phyloP scores from a whole-genome alignment of 2,888 invertebrate species.

The Gonocerus acuteangulatus region DNA sequence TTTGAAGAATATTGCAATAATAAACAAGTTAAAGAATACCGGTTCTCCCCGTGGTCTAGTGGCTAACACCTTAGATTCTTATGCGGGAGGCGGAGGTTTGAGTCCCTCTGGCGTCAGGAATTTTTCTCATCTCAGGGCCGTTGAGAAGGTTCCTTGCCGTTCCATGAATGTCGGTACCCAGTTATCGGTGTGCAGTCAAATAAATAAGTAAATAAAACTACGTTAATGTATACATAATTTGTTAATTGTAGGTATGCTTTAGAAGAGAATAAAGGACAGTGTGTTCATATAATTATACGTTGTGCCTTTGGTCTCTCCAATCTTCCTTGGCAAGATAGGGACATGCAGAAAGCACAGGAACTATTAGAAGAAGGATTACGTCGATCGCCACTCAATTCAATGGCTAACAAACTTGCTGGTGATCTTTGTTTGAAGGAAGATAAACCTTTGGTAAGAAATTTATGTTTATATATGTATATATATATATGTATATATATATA shows the following conservation, averaged over 20 bases:
- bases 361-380: conserved; percentile 25
- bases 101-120: too few species aligned
- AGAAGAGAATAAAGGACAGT: conserved; percentile 21
- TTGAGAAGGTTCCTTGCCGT: too few species aligned
- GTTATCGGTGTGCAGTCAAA: too few species aligned
- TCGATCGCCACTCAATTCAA: conserved; percentile 30
- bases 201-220: too few species aligned
- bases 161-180: too few species aligned
- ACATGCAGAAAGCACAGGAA: conserved; percentile 16
- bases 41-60: too few species aligned
- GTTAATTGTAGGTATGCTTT: conserved; percentile 24
- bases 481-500: neutral
- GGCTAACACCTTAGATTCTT: too few species aligned
- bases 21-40: too few species aligned
- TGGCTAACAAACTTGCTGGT: conserved; percentile 25
- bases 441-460: conserved; percentile 7
- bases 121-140: too few species aligned
- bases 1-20: too few species aligned
- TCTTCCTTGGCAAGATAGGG: conserved; percentile 16
- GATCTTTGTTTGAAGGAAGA: conserved; percentile 6
- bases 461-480: neutral
- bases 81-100: too few species aligned
- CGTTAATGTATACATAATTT: neutral
- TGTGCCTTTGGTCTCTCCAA: conserved; percentile 27
- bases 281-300: conserved; percentile 29